Base-by-base conservation (phyloP, 2,888 invertebrate species). In the Ennomos erosarius region DNA sequence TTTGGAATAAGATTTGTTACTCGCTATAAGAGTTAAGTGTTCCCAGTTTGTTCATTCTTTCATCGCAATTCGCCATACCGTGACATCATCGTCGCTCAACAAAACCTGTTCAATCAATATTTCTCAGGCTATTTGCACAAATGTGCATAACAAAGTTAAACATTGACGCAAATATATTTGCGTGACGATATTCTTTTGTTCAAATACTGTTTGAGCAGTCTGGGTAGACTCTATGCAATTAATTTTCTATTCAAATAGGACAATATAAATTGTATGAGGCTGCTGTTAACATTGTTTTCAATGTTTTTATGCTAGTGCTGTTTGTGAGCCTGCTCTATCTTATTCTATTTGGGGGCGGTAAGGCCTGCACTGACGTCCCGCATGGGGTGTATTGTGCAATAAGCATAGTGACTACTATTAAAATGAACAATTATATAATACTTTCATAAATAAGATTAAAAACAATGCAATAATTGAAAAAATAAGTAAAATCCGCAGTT, bases 231-330 rank as follows among this genome's bases (percentile, higher is more conserved):
- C 26, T 50, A 47, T 56, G 48, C 43, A 62, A 64, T 65, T 55
- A 52, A 59, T 63, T 40, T 59, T 52, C 45, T 50, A 59, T 65
- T 63, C 43, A 59, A 10, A 9, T n/a, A 47, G 39, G 11, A 59
- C 42, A 55, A 53, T 44, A 35, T 38, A 4, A 11, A 38, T 12
- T 2, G 34, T 44, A 37, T 9, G 36, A 16, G 43, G 35, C 39
- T 36, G 9, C 11, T 10, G 39, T 35, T 44, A 49, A 34, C 8
- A 33, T 49, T 53, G 45, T 49, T 45, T 43, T 43, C 13, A 35
- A 11, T 38, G 9, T 10, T 11, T 44, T 6, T 6, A 26, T 26
- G 6, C 26, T 26, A 6, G 26, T 26, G 16, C 6, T 26, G 26
- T 26, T 6, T 26, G n/a, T n/a, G n/a, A n/a, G 26, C 26, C 26